Conservation (phyloP, 1,140 invertebrate species). For the Battus philenor region DNA sequence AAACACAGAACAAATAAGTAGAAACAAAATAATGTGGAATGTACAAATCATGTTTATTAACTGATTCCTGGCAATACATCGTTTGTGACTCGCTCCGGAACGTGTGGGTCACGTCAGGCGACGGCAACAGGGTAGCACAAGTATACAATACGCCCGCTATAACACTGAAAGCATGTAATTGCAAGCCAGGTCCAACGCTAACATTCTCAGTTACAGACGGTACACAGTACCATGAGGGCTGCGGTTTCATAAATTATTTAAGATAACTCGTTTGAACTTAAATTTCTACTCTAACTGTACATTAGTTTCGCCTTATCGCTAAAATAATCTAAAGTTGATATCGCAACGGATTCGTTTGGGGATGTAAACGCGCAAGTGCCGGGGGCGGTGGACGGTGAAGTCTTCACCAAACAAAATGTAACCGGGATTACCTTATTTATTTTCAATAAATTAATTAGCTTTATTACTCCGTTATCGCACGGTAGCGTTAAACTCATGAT, state of each 20-base stretch:
- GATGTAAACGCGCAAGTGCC: constrained; percentile 46
- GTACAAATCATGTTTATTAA: constrained; percentile 81
- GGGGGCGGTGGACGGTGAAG: constrained; percentile 49
- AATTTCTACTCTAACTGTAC: constrained; percentile 77
- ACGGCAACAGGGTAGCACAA: constrained; percentile 24
- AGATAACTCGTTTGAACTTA: constrained; percentile 73
- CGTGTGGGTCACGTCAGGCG: constrained; percentile 41
- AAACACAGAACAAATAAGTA: constrained; percentile 71
- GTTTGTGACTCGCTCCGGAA: constrained; percentile 65
- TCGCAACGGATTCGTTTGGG: constrained; percentile 50
- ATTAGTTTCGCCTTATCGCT: constrained; percentile 77
- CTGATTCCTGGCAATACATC: constrained; percentile 76
- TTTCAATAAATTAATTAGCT: constrained; percentile 40
- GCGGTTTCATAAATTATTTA: constrained; percentile 70
- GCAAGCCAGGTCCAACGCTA: constrained; percentile 59
- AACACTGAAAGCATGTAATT: constrained; percentile 71
- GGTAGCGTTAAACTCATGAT: constrained; percentile 59
- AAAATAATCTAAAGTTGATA: constrained; percentile 76
- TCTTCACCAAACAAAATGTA: constrained; percentile 55
- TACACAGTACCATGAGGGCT: constrained; percentile 65
- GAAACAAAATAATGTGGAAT: constrained; percentile 81
- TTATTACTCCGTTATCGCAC: constrained; percentile 53
- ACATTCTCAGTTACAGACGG: constrained; percentile 52
- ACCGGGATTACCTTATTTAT: no score
- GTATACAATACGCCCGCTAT: constrained; percentile 58